Base-by-base conservation (phyloP, 2,113 vertebrate genomes). In the Fregetta grallaria region DNA sequence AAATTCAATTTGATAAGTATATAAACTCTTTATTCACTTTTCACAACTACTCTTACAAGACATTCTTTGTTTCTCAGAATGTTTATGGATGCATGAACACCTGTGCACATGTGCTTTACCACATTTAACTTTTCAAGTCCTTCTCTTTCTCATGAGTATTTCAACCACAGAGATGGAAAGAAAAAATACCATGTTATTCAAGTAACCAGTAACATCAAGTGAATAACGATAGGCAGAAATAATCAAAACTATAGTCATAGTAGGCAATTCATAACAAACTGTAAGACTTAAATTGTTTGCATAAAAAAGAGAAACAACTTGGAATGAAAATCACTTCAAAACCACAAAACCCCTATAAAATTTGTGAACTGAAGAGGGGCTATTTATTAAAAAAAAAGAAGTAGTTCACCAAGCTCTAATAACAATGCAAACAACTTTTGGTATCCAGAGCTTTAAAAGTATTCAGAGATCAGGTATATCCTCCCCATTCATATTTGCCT, bases 401-500 rank as follows among this genome's bases (percentile, higher is more conserved):
- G 53, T 70, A 78, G 78, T 82, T 97, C 92, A 94, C 45, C 74
- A 81, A 89, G 32, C 15, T 95, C 82, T 89, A 56, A 84, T 86
- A 96, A 92, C 34, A 76, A 88, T 80, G 52, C 44, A 92, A 96
- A 88, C 47, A 96, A 75, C 86, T 92, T 96, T 72, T 84, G 86
- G 86, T 88, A 95, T 91, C 87, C 88, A 90, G 58, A 92, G 67
- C 27, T 96, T 93, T 91, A 81, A 89, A 81, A 62, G 10, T 62
- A 62, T 95, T 96, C 74, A 76, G 47, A 95, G 62, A 92, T 94
- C 52, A 81, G 52, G 34, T 66, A 10, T 50, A 25, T 45, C 49
- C 93, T 91, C 50, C 49, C 32, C 2, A 1, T 88, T 97, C 90
- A 86, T 96, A 94, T 92, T 97, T 96, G 75, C 94, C 67, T 86